A percentile compares a stretch with the other conserved stretches of the same genome.
Evolutionary conservation across 2,797 vertebrate genomes (phyloP).

Genomic region (Amniataba percoides): DNA sequence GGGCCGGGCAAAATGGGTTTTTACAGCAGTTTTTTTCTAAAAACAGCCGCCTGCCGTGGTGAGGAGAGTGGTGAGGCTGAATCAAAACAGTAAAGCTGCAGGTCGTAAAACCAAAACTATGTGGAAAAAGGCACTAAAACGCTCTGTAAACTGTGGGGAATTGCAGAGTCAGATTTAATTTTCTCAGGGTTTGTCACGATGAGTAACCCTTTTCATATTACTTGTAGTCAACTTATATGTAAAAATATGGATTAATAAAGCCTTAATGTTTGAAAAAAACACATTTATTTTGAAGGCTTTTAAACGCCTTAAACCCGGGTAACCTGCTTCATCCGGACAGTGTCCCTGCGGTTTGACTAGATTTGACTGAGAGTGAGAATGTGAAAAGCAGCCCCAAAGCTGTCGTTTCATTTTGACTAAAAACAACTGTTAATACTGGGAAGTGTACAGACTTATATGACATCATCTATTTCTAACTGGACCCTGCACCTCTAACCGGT

Average conservation of each 20-base stretch:
- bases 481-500: background rate
- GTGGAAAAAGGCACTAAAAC: background rate
- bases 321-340: background rate
- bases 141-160: background rate
- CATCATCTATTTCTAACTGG: background rate
- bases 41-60: background rate
- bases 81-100: background rate
- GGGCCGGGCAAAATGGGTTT: background rate
- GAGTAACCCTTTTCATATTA: background rate
- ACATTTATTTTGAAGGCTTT: background rate
- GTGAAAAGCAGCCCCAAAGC: background rate
- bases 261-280: background rate
- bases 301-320: background rate
- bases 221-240: background rate
- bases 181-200: background rate
- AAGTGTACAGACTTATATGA: background rate
- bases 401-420: background rate
- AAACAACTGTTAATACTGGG: background rate
- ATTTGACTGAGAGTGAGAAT: background rate
- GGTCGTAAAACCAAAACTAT: background rate
- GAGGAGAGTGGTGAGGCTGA: background rate
- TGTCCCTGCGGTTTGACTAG: background rate
- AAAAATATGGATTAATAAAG: background rate
- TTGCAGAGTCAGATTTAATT: background rate
- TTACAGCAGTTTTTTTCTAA: background rate